These are phyloP conservation scores for Chalcis sispes DNA, from an alignment of 2,888 invertebrate genomes.

Conservation along the genomic window DNA sequence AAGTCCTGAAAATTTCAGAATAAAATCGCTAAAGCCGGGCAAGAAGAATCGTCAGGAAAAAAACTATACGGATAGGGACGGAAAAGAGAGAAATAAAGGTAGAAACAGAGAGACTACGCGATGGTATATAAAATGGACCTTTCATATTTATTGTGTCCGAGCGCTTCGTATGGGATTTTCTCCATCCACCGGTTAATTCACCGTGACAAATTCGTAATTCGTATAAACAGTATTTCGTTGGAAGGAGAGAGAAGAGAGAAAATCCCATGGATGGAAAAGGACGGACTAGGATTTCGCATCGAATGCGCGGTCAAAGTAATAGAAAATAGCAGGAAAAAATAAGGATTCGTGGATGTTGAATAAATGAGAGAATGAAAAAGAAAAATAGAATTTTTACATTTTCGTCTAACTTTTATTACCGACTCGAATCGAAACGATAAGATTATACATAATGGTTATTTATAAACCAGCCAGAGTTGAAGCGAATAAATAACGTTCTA, in stretches of 20 bases:
- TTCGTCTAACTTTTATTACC: too few species aligned
- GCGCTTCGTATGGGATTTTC: background rate
- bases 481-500: too few species aligned
- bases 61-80: background rate
- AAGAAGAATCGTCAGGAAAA: constrained; percentile 24
- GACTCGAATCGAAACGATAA: too few species aligned
- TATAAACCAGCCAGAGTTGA: too few species aligned
- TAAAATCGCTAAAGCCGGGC: constrained; percentile 40
- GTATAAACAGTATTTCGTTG: constrained; percentile 17
- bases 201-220: constrained; percentile 48
- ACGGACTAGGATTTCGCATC: background rate
- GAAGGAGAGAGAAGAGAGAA: background rate
- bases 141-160: constrained; percentile 44
- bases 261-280: background rate
- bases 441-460: too few species aligned
- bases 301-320: constrained; percentile 26
- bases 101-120: background rate
- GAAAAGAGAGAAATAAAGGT: background rate
- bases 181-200: constrained; percentile 30
- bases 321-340: constrained; percentile 42
- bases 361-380: too few species aligned
- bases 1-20: constrained; percentile 41
- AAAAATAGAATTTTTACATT: too few species aligned
- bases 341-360: background rate
- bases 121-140: constrained; percentile 13